Conservation (phyloP, 2,888 invertebrate genomes). For the Drosophila ochracea region DNA sequence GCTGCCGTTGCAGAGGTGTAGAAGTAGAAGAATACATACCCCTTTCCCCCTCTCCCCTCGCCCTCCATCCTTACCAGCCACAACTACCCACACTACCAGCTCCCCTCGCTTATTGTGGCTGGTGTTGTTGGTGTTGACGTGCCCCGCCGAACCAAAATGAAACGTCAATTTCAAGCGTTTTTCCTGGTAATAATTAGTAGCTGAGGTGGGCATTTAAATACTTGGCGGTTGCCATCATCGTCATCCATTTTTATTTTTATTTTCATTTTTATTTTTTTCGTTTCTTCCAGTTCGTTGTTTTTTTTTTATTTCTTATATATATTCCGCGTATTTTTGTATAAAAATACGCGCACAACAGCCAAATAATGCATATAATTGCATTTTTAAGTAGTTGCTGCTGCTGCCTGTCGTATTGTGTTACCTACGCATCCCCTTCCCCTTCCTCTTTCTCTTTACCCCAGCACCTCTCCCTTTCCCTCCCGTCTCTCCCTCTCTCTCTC, state of each 20-base stretch:
- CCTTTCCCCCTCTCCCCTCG: neutral
- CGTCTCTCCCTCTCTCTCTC: neutral
- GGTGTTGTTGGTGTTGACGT: slow-evolving; percentile 65
- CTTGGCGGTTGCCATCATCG: slow-evolving; percentile 64
- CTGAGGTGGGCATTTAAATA: slow-evolving; percentile 84
- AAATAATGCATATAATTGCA: slow-evolving; percentile 82
- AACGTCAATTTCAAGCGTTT: slow-evolving; percentile 84
- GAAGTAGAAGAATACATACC: slow-evolving; percentile 18
- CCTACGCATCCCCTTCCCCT: slow-evolving; percentile 39
- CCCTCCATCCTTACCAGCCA: neutral
- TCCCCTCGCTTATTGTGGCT: neutral
- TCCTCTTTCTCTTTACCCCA: neutral
- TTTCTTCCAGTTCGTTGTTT: slow-evolving; percentile 1
- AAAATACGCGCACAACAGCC: slow-evolving; percentile 64
- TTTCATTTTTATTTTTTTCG: slow-evolving; percentile 16
- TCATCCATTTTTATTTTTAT: slow-evolving; percentile 60
- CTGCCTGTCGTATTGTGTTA: slow-evolving; percentile 73
- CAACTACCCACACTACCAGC: neutral
- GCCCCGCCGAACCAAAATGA: slow-evolving; percentile 76
- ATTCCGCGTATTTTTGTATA: slow-evolving; percentile 78
- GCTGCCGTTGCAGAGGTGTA: neutral
- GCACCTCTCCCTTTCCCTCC: neutral
- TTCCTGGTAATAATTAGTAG: slow-evolving; percentile 85
- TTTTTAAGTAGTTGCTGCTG: slow-evolving; percentile 80
- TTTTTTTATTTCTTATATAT: slow-evolving; percentile 19